Percentiles rank a stretch among this genome's conserved stretches.
Evolutionary conservation across 2,797 vertebrate species (phyloP).

Genomic region (Xerus rutilus): DNA sequence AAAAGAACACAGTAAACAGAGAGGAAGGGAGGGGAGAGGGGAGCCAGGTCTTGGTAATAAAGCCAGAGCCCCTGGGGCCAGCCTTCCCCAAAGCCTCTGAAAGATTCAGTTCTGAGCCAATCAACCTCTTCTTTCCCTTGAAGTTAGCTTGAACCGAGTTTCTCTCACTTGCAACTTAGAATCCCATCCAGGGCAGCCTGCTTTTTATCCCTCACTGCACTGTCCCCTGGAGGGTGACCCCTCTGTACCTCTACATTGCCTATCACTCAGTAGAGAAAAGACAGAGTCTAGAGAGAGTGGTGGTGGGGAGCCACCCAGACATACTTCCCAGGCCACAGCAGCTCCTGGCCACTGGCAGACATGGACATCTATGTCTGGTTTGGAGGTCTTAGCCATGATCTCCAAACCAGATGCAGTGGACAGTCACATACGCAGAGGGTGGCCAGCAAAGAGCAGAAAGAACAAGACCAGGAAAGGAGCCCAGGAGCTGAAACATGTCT

Average conservation of each 20-base stretch:
- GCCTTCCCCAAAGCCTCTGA: background rate
- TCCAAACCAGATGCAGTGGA: background rate
- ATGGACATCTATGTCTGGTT: background rate
- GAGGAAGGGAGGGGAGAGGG: background rate
- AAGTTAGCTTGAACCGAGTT: background rate
- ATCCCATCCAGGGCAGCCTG: background rate
- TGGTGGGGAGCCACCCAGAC: background rate
- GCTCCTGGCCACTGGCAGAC: background rate
- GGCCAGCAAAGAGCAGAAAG: background rate
- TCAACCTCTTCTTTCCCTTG: background rate
- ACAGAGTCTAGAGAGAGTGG: background rate
- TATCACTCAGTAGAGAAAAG: background rate
- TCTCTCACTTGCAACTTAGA: background rate
- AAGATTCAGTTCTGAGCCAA: background rate
- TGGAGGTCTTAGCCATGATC: background rate
- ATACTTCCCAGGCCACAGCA: background rate
- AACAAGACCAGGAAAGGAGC: background rate
- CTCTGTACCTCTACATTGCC: background rate
- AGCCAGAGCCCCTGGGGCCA: background rate
- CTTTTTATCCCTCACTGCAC: background rate
- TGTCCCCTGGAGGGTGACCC: background rate
- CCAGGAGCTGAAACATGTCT: background rate
- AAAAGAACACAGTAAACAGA: background rate
- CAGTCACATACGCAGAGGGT: background rate
- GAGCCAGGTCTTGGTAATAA: rapidly evolving